phyloP scores from a whole-genome alignment of 2,113 vertebrate species.

The Formicarius rufipectus region DNA sequence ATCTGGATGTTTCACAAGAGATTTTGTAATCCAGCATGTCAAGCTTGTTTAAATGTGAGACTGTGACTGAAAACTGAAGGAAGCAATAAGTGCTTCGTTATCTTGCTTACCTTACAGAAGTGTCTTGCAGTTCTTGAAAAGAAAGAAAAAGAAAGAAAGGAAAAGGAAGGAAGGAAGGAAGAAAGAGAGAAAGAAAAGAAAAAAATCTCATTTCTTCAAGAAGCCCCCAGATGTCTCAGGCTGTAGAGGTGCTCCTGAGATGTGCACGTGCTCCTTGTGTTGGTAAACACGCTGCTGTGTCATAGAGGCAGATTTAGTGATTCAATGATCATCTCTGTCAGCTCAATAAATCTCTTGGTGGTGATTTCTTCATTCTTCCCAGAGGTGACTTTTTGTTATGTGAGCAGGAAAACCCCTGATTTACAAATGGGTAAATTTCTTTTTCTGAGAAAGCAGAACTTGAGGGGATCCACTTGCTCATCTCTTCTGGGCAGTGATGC shows the following conservation, averaged over 20 bases:
- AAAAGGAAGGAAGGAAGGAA: too few relatives aligned
- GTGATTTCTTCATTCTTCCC: not conserved
- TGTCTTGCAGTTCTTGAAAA: not conserved
- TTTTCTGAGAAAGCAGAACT: not conserved
- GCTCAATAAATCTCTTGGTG: not conserved
- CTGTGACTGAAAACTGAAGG: constrained; percentile 1
- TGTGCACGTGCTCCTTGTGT: fast-evolving
- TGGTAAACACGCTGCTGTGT: not conserved
- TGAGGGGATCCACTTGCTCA: fast-evolving
- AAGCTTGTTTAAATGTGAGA: constrained; percentile 35
- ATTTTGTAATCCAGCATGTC: constrained; percentile 45
- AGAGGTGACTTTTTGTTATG: not conserved
- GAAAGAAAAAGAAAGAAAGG: too few relatives aligned
- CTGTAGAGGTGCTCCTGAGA: not conserved
- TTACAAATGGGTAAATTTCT: too few relatives aligned
- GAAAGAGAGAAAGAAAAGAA: too few relatives aligned
- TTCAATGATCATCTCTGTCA: fast-evolving
- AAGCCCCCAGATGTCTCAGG: fast-evolving
- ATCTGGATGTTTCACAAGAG: not conserved
- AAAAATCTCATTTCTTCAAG: not conserved
- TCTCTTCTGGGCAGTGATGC: not conserved
- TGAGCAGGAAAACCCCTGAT: not conserved
- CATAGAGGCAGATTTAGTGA: not conserved
- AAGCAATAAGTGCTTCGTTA: not conserved
- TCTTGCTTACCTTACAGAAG: constrained; percentile 14